Base-by-base conservation (phyloP, 1,140 invertebrate species). In the Nylanderia fulva region DNA sequence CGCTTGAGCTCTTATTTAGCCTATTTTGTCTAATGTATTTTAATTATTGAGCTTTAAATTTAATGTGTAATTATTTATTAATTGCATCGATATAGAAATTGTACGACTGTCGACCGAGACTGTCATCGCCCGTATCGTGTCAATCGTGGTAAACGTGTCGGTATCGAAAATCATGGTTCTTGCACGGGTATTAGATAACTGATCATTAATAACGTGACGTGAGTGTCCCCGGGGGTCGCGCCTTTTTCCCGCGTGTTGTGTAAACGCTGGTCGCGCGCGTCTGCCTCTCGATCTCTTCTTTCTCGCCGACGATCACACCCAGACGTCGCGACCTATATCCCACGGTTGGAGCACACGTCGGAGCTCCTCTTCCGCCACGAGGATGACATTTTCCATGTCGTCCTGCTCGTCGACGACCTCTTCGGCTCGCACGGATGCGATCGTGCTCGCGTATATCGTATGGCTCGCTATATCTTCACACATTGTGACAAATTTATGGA, bases 281-380 rank as follows among this genome's bases (percentile, higher is more conserved):
- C n/a, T 64, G 29, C 33, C n/a, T 64, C 21, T 64, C 21, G 75
- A 33, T 45, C 42, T 29, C 61, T 68, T 77, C 72, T 74, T 86
- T 72, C 91, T 74, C 85, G 85, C 64, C 80, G 85, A 69, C 54
- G 87, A 92, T 93, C 92, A 90, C 91, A 90, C 90, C 91, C 88
- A 88, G 88, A 88, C 84, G 84, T 79, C 76, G 83, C 75, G 93
- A 93, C 92, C 92, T 85, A 92, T 90, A 93, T 93, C 93, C 93
- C 93, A 93, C 92, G 92, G 48, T 85, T 88, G 61, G 77, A 71
- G 68, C 76, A 60, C 68, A 79, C 75, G 68, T 60, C 83, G 61
- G 11, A 77, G 48, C 87, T 87, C 88, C 88, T 93, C 92, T 92
- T 91, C 88, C 88, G 88, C 88, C 90, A 89, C 75, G 87, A 88